Conservation (phyloP, 2,797 vertebrate genomes). For the Pipistrellus nathusii region DNA sequence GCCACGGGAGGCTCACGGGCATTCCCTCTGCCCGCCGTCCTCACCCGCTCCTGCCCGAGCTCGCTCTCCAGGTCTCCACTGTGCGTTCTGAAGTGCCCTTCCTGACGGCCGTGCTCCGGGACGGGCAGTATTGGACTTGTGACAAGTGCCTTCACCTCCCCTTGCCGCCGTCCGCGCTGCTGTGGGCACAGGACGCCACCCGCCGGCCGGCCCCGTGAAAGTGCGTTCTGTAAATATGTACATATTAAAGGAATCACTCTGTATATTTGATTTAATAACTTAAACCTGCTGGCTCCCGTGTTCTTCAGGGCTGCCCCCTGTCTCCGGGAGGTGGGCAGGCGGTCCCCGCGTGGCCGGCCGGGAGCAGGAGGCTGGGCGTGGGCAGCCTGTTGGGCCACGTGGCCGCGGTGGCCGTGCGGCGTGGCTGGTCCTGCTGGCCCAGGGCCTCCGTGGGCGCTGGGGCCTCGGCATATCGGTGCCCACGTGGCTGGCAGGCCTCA, state of each 20-base stretch:
- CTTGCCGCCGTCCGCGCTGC: constrained; percentile 88
- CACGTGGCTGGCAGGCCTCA: rapidly evolving
- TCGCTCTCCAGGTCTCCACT: constrained; percentile 86
- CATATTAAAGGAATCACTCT: constrained; percentile 98
- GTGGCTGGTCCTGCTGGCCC: not conserved
- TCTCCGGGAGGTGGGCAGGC: constrained; percentile 89
- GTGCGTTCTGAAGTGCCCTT: constrained; percentile 97
- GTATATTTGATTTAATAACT: constrained; percentile 99
- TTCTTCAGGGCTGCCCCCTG: constrained; percentile 94
- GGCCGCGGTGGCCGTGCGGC: rapidly evolving
- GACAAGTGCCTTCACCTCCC: constrained; percentile 97
- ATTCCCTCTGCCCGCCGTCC: not conserved
- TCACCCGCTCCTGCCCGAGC: not conserved
- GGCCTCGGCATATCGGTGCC: rapidly evolving
- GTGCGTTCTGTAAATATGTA: constrained; percentile 97
- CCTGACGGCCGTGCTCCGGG: constrained; percentile 85
- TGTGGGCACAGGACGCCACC: constrained; percentile 80
- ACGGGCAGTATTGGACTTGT: constrained; percentile 94
- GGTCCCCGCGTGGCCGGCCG: not conserved
- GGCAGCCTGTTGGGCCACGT: rapidly evolving
- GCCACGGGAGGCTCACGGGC: rapidly evolving
- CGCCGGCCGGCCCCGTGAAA: constrained; percentile 88
- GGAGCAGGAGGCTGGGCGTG: rapidly evolving
- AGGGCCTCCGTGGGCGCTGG: rapidly evolving
- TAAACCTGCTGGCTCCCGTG: constrained; percentile 93